Evolutionary conservation across 2,888 invertebrate species (phyloP), one percentile per base, ranked within the genome.

Genomic region (Ennomos fuscantarius): DNA sequence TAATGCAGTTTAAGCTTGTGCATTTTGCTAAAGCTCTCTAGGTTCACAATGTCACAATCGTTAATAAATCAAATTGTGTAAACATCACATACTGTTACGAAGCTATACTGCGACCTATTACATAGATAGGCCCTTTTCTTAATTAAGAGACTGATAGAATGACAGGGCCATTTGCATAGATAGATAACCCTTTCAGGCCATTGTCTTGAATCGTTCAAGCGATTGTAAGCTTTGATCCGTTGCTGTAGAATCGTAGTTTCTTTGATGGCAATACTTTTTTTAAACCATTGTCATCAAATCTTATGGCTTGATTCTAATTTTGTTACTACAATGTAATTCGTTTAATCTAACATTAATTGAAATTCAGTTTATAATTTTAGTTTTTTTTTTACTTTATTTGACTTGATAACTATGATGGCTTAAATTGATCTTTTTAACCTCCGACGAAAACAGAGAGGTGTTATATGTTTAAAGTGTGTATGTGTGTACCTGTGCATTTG

Each of bases 131-230:
- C 62, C 55, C 56, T 62, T 60, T 65, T 64, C 67, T 64, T 68
- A 68, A 66, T 68, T 64, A 63, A 65, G 60, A 60, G 61, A 56
- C 65, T 62, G 56, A 60, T 58, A 60, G 63, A 63, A 65, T 62
- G 60, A 65, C 62, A 59, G 57, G 54, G 56, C 45, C 59, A 63
- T 68, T 65, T 68, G 66, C 65, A 66, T 68, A 64, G 63, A 62
- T 57, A 68, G 60, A 63, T 63, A 62, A 65, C 59, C 59, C 55
- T 62, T 59, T 46, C 52, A 54, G 36, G 33, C 12, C 31, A 31
- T 12, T 33, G 15, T 46, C 42, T 36, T 35, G 34, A 33, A 47
- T 8, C 45, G 11, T 35, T 36, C 44, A 52, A 50, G 35, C 52
- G 9, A 53, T 34, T 47, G 10, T 45, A n/a, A 13, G 9, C 53